Percentiles rank a stretch among this genome's conserved stretches.
Conservation (phyloP, 2,113 vertebrate species). For the Montifringilla adamsi region DNA sequence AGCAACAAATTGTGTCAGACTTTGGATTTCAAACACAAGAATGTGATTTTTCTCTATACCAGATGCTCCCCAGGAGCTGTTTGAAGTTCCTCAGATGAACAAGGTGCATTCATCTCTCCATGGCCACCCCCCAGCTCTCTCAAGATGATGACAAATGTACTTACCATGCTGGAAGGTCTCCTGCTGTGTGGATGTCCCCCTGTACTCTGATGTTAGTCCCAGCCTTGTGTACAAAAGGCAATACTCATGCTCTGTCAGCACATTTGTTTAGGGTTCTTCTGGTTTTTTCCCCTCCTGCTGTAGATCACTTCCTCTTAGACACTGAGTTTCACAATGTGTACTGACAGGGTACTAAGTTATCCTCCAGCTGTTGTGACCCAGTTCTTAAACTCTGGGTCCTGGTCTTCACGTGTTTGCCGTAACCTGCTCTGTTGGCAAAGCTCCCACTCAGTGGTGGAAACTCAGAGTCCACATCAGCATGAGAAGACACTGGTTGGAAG, state of each 20-base stretch:
- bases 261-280: neutral
- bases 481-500: neutral
- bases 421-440: neutral
- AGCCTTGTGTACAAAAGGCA: neutral
- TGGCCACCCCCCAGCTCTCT: neutral
- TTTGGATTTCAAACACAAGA: neutral
- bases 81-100: neutral
- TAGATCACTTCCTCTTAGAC: slow-evolving; percentile 41
- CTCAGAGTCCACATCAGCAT: neutral
- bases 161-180: slow-evolving; percentile 18
- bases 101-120: neutral
- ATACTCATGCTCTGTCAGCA: neutral
- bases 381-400: neutral
- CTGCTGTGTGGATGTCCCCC: neutral
- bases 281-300: neutral
- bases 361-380: neutral
- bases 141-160: neutral
- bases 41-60: neutral
- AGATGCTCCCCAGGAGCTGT: neutral
- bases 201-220: neutral
- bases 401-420: neutral
- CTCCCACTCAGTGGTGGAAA: neutral
- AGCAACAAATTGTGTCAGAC: neutral
- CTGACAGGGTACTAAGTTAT: neutral
- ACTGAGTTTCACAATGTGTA: neutral